Evolutionary conservation across 2,888 invertebrate species (phyloP).

Genomic region (Hesperia comma): DNA sequence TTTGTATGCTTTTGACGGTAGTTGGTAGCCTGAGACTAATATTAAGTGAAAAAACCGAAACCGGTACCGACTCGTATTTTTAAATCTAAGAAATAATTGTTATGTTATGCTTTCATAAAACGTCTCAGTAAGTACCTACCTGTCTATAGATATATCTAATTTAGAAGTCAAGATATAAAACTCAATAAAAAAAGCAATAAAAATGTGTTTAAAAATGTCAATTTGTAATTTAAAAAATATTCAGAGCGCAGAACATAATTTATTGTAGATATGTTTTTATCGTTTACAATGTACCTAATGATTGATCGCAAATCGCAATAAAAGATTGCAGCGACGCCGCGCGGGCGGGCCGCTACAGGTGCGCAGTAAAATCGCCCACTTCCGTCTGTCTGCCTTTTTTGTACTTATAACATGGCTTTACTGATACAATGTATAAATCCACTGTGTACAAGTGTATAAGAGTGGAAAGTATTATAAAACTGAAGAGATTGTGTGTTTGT

Average conservation of each 20-base stretch:
- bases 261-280: conserved; percentile 35
- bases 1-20: conserved; percentile 72
- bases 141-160: no score
- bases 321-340: conserved; percentile 30
- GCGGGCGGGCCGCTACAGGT: conserved; percentile 49
- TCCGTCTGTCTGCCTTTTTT: conserved; percentile 49
- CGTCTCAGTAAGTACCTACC: no score
- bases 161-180: no score
- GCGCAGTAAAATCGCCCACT: conserved; percentile 56
- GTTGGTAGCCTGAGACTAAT: conserved; percentile 66
- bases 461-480: background rate
- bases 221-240: conserved; percentile 38
- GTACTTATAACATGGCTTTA: background rate
- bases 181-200: no score
- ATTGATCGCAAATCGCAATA: conserved; percentile 34
- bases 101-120: no score
- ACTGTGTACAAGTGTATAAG: background rate
- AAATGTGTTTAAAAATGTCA: background rate
- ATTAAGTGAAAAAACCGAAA: conserved; percentile 1
- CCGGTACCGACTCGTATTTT: no score
- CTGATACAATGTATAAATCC: background rate
- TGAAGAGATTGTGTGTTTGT: no score
- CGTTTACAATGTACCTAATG: conserved; percentile 33
- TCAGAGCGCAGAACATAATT: conserved; percentile 42
- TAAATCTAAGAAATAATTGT: background rate